Conservation (phyloP, 2,888 invertebrate genomes). For the Aphrophora alni region DNA sequence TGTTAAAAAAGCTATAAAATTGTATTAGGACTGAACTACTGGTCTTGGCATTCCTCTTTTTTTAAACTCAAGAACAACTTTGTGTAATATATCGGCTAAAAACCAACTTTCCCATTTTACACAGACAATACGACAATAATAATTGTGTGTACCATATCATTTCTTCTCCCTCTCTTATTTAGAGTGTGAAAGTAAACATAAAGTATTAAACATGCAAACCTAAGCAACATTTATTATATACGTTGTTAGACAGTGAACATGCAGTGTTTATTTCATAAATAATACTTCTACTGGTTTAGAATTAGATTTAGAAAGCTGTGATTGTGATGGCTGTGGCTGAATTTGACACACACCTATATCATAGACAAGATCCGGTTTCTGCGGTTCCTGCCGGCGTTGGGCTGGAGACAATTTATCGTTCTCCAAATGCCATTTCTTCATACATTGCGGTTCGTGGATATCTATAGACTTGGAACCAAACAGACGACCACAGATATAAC, state of each 20-base stretch:
- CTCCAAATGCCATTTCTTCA: conserved; percentile 68
- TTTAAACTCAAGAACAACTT: no score
- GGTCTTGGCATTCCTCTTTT: no score
- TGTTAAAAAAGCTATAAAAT: no score
- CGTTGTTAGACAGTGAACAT: background rate
- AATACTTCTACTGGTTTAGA: background rate
- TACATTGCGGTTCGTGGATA: conserved; percentile 72
- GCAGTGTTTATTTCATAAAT: background rate
- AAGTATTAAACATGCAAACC: background rate
- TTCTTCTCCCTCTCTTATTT: no score
- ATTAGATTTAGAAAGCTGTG: background rate
- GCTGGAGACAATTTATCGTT: conserved; percentile 66
- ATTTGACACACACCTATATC: conserved; percentile 39
- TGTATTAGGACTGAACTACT: no score
- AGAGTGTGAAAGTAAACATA: background rate
- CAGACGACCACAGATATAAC: conserved; percentile 70
- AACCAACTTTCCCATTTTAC: no score
- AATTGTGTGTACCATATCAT: no score
- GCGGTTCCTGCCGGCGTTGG: conserved; percentile 63
- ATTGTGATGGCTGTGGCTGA: no score
- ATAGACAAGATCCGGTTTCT: conserved; percentile 62
- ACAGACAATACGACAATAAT: no score
- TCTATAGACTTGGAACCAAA: conserved; percentile 67
- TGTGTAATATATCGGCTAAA: no score
- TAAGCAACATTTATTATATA: background rate